These are phyloP conservation scores for Coendou prehensilis DNA, from an alignment of 2,797 vertebrate species.

Conservation along the genomic window DNA sequence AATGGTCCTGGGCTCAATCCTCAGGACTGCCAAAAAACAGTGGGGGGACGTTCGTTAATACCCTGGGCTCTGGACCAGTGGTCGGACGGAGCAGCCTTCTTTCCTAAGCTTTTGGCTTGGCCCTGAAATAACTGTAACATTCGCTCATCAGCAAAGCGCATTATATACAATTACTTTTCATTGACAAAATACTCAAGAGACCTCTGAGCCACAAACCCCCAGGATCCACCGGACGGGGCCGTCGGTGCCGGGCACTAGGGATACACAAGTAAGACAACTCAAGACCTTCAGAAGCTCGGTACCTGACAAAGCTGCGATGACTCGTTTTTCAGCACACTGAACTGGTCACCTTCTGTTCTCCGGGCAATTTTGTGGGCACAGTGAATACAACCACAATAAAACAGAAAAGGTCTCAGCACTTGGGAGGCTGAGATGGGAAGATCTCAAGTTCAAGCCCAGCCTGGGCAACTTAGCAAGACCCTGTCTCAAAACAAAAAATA, in stretches of 20 bases:
- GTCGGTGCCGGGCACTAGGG: too few relatives aligned
- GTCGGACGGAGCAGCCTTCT: too few relatives aligned
- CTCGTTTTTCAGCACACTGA: not conserved
- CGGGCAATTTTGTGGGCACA: not conserved
- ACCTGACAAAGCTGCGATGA: not conserved
- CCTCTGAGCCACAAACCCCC: not conserved
- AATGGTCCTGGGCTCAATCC: too few relatives aligned
- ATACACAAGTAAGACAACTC: too few relatives aligned
- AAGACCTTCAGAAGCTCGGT: not conserved
- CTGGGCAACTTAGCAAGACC: not conserved
- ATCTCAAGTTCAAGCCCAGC: not conserved
- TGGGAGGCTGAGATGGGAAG: not conserved
- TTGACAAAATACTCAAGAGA: fast-evolving
- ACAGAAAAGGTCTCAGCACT: not conserved
- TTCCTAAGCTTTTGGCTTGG: not conserved
- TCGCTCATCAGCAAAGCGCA: not conserved
- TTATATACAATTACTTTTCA: not conserved
- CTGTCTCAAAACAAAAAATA: not conserved
- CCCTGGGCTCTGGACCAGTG: too few relatives aligned
- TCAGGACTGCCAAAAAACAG: not conserved
- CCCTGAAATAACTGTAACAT: not conserved
- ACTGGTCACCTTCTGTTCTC: not conserved
- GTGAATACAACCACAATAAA: not conserved
- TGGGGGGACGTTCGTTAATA: not conserved
- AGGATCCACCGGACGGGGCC: not conserved